A percentile compares a stretch with the other conserved stretches of the same genome.
Evolutionary conservation across 2,797 vertebrate species (phyloP).

Genomic region (Pyrrhura leucotis): DNA sequence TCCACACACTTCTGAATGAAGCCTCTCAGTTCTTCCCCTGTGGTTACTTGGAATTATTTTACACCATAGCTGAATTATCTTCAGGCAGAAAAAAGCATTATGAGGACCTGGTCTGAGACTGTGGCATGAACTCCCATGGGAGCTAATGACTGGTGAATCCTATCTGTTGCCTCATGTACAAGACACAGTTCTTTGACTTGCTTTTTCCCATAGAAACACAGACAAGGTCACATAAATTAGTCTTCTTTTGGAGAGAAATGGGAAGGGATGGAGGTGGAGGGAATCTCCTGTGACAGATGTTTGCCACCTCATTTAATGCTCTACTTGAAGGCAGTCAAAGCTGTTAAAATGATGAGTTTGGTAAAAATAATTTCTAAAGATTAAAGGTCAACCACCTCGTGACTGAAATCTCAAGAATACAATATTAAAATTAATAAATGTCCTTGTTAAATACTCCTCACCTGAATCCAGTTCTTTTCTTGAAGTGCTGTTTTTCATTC

Average conservation of each 20-base stretch:
- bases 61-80: background rate
- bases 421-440: background rate
- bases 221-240: background rate
- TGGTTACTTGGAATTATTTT: background rate
- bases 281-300: background rate
- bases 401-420: background rate
- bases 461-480: background rate
- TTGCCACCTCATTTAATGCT: background rate
- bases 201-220: background rate
- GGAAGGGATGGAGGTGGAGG: background rate
- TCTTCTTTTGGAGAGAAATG: background rate
- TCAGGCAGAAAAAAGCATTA: background rate
- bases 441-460: background rate
- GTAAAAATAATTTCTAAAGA: background rate
- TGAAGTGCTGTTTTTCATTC: background rate
- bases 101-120: background rate
- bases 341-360: background rate
- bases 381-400: background rate
- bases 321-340: background rate
- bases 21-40: background rate
- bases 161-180: background rate
- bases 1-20: background rate
- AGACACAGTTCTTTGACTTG: background rate
- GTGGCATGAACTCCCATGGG: background rate
- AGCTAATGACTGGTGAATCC: background rate